phyloP scores from a whole-genome alignment of 2,888 invertebrate genomes.

The Dugesia japonica region DNA sequence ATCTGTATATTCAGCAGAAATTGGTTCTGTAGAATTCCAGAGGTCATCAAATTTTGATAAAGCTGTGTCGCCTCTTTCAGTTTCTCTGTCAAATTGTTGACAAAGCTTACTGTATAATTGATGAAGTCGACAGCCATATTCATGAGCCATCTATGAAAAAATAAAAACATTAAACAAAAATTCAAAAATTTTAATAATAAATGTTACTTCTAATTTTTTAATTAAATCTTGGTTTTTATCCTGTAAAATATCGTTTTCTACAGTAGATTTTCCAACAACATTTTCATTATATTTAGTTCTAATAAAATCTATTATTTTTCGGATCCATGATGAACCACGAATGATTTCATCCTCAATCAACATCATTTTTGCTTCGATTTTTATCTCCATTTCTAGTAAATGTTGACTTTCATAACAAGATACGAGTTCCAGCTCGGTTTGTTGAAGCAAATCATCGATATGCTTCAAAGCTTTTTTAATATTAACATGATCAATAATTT shows the following conservation, averaged over 20 bases:
- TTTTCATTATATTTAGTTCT: not conserved
- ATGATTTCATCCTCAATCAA: not conserved
- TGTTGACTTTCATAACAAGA: not conserved
- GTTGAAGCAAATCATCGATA: not conserved
- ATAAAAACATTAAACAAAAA: too few species aligned
- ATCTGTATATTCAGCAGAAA: not conserved
- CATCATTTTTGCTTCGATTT: slow-evolving; percentile 3
- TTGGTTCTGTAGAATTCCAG: not conserved
- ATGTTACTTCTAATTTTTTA: not conserved
- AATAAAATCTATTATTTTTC: not conserved
- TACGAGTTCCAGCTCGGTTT: not conserved
- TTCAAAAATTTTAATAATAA: not conserved
- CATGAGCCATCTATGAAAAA: not conserved
- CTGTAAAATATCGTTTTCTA: not conserved
- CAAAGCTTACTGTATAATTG: not conserved
- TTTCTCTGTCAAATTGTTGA: not conserved
- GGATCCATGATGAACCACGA: not conserved
- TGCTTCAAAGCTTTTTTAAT: not conserved
- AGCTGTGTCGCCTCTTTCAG: not conserved
- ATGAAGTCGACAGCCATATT: not conserved
- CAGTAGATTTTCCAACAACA: not conserved
- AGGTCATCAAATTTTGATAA: not conserved
- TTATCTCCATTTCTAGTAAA: not conserved
- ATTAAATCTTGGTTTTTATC: not conserved
- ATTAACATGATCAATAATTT: not conserved